A percentile compares a stretch with the other conserved stretches of the same genome.
phyloP scores from a whole-genome alignment of 2,888 invertebrate genomes.

The Parelbella ahira region DNA sequence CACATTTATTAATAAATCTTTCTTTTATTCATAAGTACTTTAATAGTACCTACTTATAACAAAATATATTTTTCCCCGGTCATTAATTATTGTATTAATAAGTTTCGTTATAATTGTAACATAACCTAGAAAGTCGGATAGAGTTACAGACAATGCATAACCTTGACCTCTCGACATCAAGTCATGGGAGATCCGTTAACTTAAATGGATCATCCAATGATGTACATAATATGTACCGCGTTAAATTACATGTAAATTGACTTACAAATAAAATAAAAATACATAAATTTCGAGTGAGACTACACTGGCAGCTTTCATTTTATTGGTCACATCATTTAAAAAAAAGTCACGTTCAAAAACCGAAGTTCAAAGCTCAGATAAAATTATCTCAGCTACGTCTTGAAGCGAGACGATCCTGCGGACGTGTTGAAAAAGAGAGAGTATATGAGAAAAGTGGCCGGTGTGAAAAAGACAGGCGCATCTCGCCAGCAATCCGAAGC shows the following conservation, averaged over 20 bases:
- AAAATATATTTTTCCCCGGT: too few species aligned
- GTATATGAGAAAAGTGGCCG: slow-evolving; percentile 27
- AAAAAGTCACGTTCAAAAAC: slow-evolving; percentile 55
- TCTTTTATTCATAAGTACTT: too few species aligned
- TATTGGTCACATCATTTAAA: slow-evolving; percentile 56
- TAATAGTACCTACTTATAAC: too few species aligned
- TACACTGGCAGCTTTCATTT: slow-evolving; percentile 39
- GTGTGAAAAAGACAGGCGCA: slow-evolving; percentile 49
- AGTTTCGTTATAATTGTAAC: too few species aligned
- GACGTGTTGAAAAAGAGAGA: slow-evolving; percentile 54
- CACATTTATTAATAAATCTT: too few species aligned
- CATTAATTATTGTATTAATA: too few species aligned
- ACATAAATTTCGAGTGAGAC: not conserved
- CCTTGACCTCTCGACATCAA: slow-evolving; percentile 16
- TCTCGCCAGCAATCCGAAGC: slow-evolving; percentile 64
- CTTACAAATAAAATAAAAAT: slow-evolving; percentile 4
- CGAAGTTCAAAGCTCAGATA: slow-evolving; percentile 68
- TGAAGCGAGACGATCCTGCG: slow-evolving; percentile 76
- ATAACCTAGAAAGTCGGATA: not conserved
- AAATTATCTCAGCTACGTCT: slow-evolving; percentile 78
- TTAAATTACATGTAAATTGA: not conserved
- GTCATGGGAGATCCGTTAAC: slow-evolving; percentile 1
- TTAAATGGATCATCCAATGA: not conserved
- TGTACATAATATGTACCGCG: too few species aligned
- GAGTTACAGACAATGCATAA: not conserved